Conservation (phyloP, 2,797 vertebrate genomes). For the Aythya fuligula region DNA sequence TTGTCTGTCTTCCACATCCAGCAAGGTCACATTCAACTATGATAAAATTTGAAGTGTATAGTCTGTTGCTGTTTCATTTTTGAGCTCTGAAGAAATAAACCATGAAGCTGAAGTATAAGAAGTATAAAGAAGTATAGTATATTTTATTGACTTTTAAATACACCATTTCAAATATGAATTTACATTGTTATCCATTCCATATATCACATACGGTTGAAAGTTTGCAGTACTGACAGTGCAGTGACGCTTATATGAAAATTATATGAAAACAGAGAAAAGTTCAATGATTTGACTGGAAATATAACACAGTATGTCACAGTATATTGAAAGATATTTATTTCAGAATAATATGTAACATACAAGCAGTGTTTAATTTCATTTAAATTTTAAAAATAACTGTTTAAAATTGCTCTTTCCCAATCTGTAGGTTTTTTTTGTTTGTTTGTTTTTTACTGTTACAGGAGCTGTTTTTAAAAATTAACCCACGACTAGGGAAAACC, state of each 20-base stretch:
- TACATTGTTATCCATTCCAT: neutral
- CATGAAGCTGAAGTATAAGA: rapidly evolving
- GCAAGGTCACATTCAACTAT: neutral
- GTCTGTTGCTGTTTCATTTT: neutral
- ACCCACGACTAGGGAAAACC: neutral
- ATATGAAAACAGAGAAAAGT: neutral
- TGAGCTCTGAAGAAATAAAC: neutral
- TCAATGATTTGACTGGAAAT: neutral
- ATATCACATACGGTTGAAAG: neutral
- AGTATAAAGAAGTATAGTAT: too few relatives aligned
- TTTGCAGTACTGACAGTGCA: neutral
- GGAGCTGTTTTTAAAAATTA: neutral
- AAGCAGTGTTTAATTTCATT: neutral
- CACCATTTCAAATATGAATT: neutral
- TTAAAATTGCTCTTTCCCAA: neutral
- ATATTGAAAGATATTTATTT: neutral
- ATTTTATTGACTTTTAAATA: neutral
- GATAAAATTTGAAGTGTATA: neutral
- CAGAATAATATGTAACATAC: neutral
- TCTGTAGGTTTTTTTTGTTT: too few relatives aligned
- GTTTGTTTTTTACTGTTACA: neutral
- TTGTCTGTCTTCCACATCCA: neutral
- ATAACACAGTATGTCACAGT: neutral
- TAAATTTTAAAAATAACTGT: neutral
- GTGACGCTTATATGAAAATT: neutral